A percentile compares a stretch with the other conserved stretches of the same genome.
These are phyloP conservation scores for Saccopteryx bilineata DNA, from an alignment of 2,113 vertebrate species.

Conservation along the genomic window DNA sequence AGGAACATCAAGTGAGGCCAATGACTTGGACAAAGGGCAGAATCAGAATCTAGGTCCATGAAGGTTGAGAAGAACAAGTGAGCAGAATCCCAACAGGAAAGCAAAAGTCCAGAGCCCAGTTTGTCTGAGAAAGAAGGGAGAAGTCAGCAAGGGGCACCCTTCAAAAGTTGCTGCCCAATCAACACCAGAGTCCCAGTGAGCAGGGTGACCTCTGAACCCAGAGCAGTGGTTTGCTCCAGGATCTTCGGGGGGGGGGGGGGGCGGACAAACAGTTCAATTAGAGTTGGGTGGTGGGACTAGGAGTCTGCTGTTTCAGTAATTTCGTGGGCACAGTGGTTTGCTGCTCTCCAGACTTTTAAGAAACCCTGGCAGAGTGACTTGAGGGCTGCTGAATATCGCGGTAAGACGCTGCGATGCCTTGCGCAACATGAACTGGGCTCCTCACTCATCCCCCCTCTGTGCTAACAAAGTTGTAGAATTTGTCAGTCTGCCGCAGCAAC, in stretches of 20 bases:
- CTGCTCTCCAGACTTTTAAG: slow-evolving; percentile 32
- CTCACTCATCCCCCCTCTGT: slow-evolving; percentile 55
- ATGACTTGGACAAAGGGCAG: background rate
- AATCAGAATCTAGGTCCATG: background rate
- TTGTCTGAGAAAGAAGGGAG: background rate
- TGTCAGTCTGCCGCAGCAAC: slow-evolving; percentile 60
- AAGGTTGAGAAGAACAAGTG: background rate
- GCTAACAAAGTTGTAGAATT: slow-evolving; percentile 66
- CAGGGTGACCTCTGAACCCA: background rate
- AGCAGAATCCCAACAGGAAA: background rate
- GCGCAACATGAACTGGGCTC: slow-evolving; percentile 39
- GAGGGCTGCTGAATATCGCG: slow-evolving; percentile 44
- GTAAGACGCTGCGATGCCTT: slow-evolving; percentile 52
- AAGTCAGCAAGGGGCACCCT: background rate
- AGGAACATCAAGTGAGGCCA: background rate
- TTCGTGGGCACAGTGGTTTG: slow-evolving; percentile 8
- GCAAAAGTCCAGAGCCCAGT: background rate
- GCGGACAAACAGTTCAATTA: background rate
- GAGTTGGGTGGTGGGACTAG: background rate
- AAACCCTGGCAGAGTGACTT: slow-evolving; percentile 47
- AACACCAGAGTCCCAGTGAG: background rate
- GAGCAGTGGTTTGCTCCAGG: background rate
- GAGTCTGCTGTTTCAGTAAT: background rate
- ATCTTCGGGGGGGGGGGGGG: background rate
- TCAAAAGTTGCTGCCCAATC: background rate